Evolutionary conservation across 1,140 invertebrate genomes (phyloP), one percentile per base, ranked within the genome.

Genomic region (Heterodera schachtii): DNA sequence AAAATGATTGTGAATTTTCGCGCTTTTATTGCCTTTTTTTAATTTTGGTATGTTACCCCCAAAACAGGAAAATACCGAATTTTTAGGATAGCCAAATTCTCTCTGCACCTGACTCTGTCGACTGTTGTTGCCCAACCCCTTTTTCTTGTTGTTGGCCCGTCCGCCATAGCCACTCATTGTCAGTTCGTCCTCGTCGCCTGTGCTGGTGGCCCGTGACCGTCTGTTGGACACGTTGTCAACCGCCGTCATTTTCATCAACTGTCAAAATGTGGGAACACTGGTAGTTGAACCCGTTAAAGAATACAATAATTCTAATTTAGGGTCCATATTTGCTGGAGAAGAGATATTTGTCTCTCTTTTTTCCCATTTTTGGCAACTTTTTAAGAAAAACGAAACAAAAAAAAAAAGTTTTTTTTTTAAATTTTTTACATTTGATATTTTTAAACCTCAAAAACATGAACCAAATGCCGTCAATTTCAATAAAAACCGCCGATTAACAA

Each of bases 341-440:
- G 4, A 64, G 19, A 64, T 1, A 64, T 19, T 16, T 64, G 11
- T 64, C 57, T 16, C 3, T n/a, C 19, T 60, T 60, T 4, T 19
- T 60, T 1, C 1, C 2, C 4, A 13, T 19, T 19, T 16, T 60
- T 60, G 9, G 57, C 57, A 1, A 60, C 13, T 52, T 52, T 11
- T 52, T n/a, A n/a, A n/a, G n/a, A n/a, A n/a, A n/a, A n/a, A 5
- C 13, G 3, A 16, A 5, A 79, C 21, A 13, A 16, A 44, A 80
- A 16, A 16, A 19, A 79, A 78, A 71, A 71, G 3, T 47, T 71
- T 71, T 71, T 71, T 71, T 71, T 71, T 71, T 71, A 11, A 9
- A 13, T 47, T 46, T 6, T 74, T 74, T 74, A 31, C 31, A 31
- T 31, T 31, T 31, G 31, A 31, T 1, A 31, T 31, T 43, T 74